Percentiles rank a stretch among this genome's conserved stretches.
Evolutionary conservation across 2,888 invertebrate genomes (phyloP).

Genomic region (Cantharis nigra): DNA sequence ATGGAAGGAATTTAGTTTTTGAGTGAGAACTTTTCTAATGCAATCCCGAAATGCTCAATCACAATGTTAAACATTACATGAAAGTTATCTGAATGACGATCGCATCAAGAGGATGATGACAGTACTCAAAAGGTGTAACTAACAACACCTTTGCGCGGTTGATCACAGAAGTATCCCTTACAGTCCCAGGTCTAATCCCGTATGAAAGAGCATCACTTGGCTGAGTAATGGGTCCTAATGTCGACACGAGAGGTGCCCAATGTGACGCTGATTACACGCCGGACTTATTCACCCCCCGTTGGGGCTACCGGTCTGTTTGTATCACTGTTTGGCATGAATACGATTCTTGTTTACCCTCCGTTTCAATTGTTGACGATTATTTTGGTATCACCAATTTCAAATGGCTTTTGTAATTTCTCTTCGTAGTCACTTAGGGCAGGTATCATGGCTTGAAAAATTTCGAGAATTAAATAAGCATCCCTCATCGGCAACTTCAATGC

Average conservation of each 20-base stretch:
- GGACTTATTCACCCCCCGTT: constrained; percentile 37
- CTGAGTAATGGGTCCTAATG: constrained; percentile 50
- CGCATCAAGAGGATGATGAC: constrained; percentile 32
- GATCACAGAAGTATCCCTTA: constrained; percentile 40
- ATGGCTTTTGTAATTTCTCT: constrained; percentile 1
- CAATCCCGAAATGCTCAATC: constrained; percentile 20
- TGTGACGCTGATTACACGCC: constrained; percentile 39
- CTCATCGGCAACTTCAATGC: background rate
- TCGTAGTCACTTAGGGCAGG: background rate
- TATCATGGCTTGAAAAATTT: background rate
- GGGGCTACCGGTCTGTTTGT: constrained; percentile 31
- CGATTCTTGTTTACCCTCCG: constrained; percentile 13
- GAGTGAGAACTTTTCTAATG: background rate
- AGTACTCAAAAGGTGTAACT: constrained; percentile 39
- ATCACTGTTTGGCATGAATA: constrained; percentile 25
- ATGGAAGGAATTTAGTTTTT: background rate
- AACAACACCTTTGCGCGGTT: constrained; percentile 39
- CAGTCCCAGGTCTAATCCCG: constrained; percentile 39
- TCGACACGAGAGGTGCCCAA: constrained; percentile 48
- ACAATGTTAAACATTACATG: constrained; percentile 31
- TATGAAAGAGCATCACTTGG: constrained; percentile 46
- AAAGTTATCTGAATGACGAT: constrained; percentile 35
- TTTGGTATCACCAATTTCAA: constrained; percentile 12
- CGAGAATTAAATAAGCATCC: background rate
- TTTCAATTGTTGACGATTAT: constrained; percentile 16